Conservation (phyloP, 2,113 vertebrate species). For the Scolopax mira region DNA sequence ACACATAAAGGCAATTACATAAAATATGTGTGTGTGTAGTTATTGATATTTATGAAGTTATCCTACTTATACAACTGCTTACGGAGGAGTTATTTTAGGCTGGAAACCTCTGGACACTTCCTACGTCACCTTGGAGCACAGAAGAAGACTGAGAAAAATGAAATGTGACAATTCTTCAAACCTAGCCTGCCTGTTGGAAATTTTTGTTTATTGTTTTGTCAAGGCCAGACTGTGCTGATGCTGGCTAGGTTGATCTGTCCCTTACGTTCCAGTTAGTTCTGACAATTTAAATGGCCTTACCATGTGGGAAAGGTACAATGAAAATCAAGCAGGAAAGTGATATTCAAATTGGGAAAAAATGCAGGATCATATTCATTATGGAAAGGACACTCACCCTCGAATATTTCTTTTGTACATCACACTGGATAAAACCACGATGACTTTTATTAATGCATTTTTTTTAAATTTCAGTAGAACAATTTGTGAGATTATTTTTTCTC, state of each 20-base stretch:
- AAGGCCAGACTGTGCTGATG: not conserved
- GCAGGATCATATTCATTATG: not conserved
- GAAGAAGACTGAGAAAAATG: not conserved
- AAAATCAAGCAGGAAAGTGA: not conserved
- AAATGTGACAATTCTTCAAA: not conserved
- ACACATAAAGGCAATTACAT: not conserved
- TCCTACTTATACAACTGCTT: not conserved
- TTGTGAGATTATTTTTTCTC: not conserved
- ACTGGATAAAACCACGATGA: not conserved
- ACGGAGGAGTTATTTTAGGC: not conserved
- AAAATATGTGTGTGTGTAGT: not conserved
- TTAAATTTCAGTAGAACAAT: not conserved
- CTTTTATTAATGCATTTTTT: not conserved
- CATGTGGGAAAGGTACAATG: not conserved
- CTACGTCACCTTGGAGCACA: not conserved
- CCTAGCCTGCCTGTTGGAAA: not conserved
- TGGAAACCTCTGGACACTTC: not conserved
- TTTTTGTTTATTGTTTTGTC: not conserved
- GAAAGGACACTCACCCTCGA: not conserved
- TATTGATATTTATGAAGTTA: not conserved
- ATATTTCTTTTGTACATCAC: not conserved
- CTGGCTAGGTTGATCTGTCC: not conserved
- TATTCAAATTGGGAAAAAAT: not conserved
- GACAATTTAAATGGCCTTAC: not conserved
- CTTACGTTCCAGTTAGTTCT: not conserved